These are phyloP conservation scores for Drosophila paulistorum DNA, from an alignment of 1,140 invertebrate species.

Conservation along the genomic window DNA sequence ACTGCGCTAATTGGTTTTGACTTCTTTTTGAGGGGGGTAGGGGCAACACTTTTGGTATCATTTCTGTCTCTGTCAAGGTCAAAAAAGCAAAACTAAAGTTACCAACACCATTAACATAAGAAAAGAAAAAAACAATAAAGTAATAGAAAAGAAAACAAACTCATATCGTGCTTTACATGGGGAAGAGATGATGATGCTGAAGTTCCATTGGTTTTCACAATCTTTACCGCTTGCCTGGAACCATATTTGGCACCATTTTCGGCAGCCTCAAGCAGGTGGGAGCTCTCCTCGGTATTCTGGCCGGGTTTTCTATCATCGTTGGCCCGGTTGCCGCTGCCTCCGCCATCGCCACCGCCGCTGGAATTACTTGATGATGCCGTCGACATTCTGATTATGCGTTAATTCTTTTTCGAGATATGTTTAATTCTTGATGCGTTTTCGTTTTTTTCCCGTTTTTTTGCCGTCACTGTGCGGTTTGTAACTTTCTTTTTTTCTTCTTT, in stretches of 20 bases:
- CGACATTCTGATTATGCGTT: slow-evolving; percentile 63
- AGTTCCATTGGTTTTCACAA: slow-evolving; percentile 57
- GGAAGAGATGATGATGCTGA: slow-evolving; percentile 15
- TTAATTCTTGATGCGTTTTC: slow-evolving; percentile 28
- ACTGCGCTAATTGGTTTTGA: slow-evolving; percentile 44
- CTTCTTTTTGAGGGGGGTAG: slow-evolving; percentile 9
- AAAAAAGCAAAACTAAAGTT: slow-evolving; percentile 15
- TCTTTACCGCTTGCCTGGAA: slow-evolving; percentile 78
- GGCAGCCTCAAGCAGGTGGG: slow-evolving; percentile 74
- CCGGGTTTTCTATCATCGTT: slow-evolving; percentile 46
- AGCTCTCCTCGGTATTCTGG: slow-evolving; percentile 72
- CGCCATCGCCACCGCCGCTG: slow-evolving; percentile 43
- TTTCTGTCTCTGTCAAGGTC: slow-evolving; percentile 46
- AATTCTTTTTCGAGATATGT: slow-evolving; percentile 58
- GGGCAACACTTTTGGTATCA: background rate
- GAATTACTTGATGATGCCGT: slow-evolving; percentile 67
- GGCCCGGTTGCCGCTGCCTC: slow-evolving; percentile 27
- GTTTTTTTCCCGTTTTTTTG: slow-evolving; percentile 11
- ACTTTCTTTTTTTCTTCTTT: background rate
- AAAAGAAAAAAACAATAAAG: slow-evolving; percentile 7
- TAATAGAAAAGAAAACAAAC: slow-evolving; percentile 20
- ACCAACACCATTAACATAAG: no score
- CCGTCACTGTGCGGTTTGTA: slow-evolving; percentile 23
- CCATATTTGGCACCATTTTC: slow-evolving; percentile 78
- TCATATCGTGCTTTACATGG: slow-evolving; percentile 51